Evolutionary conservation across 2,113 vertebrate genomes (phyloP).

Genomic region (Anguilla rostrata): DNA sequence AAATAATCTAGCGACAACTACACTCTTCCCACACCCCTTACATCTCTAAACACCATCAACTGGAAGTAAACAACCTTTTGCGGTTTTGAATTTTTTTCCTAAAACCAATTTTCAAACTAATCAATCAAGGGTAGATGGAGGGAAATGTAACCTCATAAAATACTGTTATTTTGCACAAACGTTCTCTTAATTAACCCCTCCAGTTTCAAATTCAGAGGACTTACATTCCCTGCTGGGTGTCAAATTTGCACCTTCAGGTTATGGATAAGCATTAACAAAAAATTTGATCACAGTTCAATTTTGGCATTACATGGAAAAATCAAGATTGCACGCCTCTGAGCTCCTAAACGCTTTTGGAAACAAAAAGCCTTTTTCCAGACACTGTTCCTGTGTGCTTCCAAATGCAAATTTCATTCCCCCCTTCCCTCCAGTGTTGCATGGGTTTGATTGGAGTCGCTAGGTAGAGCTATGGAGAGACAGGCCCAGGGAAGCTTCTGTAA

Average conservation of each 20-base stretch:
- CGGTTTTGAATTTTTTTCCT: not conserved
- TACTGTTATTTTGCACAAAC: not conserved
- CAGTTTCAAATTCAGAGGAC: not conserved
- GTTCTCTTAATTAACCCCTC: not conserved
- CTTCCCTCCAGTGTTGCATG: not conserved
- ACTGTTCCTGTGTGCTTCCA: not conserved
- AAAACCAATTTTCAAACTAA: not conserved
- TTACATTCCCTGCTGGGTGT: not conserved
- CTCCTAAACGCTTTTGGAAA: not conserved
- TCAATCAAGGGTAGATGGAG: not conserved
- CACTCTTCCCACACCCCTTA: not conserved
- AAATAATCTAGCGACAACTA: not conserved
- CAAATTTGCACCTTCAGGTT: not conserved
- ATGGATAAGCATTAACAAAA: constrained; percentile 17
- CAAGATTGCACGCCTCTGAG: constrained; percentile 6
- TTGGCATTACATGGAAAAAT: not conserved
- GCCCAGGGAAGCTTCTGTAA: no score
- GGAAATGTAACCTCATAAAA: not conserved
- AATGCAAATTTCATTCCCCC: not conserved
- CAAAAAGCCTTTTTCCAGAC: not conserved
- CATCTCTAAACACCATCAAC: not conserved
- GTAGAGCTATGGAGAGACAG: no score
- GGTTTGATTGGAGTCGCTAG: not conserved
- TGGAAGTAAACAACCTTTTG: not conserved
- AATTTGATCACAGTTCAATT: not conserved